Evolutionary conservation across 1,140 invertebrate genomes (phyloP).

Genomic region (Drosophila parvula): DNA sequence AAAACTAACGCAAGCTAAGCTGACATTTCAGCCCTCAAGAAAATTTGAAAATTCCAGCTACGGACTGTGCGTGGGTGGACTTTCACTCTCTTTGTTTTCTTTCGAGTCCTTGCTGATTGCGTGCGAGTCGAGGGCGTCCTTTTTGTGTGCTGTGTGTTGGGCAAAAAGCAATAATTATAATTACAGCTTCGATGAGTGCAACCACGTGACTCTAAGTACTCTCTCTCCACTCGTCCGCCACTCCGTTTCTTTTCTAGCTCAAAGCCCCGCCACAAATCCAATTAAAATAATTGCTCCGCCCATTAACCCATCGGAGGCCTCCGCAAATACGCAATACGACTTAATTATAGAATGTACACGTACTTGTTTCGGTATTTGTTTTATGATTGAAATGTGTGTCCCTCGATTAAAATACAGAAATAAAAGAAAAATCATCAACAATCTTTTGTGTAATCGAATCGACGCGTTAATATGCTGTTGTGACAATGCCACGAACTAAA

Average conservation of each 20-base stretch:
- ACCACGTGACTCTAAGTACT: conserved; percentile 60
- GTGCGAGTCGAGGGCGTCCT: conserved; percentile 54
- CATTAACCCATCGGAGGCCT: conserved; percentile 14
- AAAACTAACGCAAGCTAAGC: neutral
- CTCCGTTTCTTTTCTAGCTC: conserved; percentile 11
- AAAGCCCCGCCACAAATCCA: conserved; percentile 43
- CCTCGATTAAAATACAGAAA: conserved; percentile 49
- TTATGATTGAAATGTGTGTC: conserved; percentile 85
- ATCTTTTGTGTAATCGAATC: conserved; percentile 36
- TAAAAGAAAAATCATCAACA: conserved; percentile 3
- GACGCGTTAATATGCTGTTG: conserved; percentile 28
- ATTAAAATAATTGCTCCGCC: conserved; percentile 67
- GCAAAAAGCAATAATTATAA: conserved; percentile 66
- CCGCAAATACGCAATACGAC: conserved; percentile 45
- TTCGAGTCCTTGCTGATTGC: conserved; percentile 43
- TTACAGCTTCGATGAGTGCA: conserved; percentile 63
- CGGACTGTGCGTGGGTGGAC: neutral
- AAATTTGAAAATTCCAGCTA: conserved; percentile 1
- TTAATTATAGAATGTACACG: conserved; percentile 46
- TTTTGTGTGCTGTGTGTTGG: conserved; percentile 8
- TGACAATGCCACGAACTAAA: conserved; percentile 60
- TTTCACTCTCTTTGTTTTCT: conserved; percentile 6
- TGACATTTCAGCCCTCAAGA: neutral
- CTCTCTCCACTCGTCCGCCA: conserved; percentile 2
- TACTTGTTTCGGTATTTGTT: conserved; percentile 72